Base-by-base conservation (phyloP, 2,797 vertebrate genomes). In the Mastacembelus armatus region DNA sequence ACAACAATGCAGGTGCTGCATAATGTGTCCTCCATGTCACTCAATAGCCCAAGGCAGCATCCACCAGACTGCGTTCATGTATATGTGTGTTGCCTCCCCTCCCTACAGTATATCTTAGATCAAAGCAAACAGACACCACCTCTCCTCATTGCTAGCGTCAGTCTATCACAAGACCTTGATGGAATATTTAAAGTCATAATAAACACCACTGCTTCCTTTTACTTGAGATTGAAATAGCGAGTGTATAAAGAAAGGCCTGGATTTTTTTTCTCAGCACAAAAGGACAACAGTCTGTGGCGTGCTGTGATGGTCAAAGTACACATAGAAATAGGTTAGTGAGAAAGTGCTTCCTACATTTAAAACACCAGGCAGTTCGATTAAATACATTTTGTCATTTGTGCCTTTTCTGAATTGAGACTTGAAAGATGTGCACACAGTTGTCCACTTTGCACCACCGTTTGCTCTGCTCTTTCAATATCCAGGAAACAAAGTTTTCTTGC, bases 11-110 rank as follows among this genome's bases (percentile, higher is more conserved):
- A 64, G 71, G 22, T 9, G 14, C 64, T 57, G 79, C 80, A 80
- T 82, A 80, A 85, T 81, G 69, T 67, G 78, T 86, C 80, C 73
- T 84, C 68, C 21, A 18, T 48, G 57, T 82, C 68, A 67, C 48
- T 88, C 81, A 75, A 74, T 74, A 58, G 71, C 82, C 80, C 78
- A 85, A 85, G 90, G 87, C 87, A 79, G 71, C 73, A 67, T 70
- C 64, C 49, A 72, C 66, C 59, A 71, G 74, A 57, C 76, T 72
- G 69, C 49, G 55, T 80, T 88, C 80, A 84, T 73, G 73, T 69
- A 63, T 78, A 78, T 45, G 77, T 45, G 68, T 54, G 55, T 71
- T 22, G 36, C 72, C 64, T 65, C 56, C 55, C 69, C n/a, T n/a
- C 49, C 40, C 39, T 54, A 50, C 48, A 61, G 81, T 54, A 62